Conservation (phyloP, 2,797 vertebrate species). For the Lycodopsis pacificus region DNA sequence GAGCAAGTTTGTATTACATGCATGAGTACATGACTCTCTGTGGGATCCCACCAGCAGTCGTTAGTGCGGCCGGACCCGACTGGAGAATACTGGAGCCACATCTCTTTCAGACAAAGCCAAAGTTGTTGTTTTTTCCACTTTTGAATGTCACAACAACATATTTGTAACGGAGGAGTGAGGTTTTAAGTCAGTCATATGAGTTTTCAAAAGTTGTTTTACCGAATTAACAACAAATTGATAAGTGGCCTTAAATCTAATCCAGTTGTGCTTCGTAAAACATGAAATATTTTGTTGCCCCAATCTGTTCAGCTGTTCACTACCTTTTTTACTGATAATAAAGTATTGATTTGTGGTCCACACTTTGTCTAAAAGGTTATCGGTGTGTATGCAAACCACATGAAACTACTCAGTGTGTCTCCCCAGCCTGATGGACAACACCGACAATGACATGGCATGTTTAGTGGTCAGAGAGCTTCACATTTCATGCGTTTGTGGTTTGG, state of each 20-base stretch:
- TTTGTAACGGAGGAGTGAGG: neutral
- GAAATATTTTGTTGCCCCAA: neutral
- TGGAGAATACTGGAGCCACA: constrained; percentile 3
- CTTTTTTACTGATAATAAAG: constrained; percentile 1
- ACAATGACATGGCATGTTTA: neutral
- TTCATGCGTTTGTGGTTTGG: constrained; percentile 2
- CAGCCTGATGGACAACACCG: neutral
- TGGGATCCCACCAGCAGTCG: constrained; percentile 36
- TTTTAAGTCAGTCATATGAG: neutral
- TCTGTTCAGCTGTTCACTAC: neutral
- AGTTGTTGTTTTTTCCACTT: neutral
- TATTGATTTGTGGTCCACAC: neutral
- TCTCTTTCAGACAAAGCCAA: constrained; percentile 21
- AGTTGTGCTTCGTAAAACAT: neutral
- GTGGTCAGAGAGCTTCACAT: neutral
- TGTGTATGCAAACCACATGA: neutral
- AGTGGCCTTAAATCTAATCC: too few species aligned
- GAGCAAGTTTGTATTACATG: constrained; percentile 43
- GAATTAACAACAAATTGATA: neutral
- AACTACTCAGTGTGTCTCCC: neutral
- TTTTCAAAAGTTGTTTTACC: neutral
- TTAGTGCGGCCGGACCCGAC: constrained; percentile 25
- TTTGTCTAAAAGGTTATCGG: neutral
- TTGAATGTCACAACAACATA: neutral
- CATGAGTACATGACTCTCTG: constrained; percentile 38